Conservation (phyloP, 2,888 invertebrate genomes). For the Acrobasis suavella region DNA sequence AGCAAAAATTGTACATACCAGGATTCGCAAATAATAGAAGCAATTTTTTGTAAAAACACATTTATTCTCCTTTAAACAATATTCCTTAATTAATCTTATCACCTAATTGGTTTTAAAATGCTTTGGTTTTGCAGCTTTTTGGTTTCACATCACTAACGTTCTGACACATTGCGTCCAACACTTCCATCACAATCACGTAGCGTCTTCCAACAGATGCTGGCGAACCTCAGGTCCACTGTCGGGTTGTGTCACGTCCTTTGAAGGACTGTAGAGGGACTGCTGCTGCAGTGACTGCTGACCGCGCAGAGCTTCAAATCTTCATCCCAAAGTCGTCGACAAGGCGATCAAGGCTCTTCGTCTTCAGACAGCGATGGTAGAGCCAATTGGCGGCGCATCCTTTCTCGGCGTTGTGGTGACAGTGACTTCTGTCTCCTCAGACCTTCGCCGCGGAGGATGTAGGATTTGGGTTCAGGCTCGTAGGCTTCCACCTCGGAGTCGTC, state of each 20-base stretch:
- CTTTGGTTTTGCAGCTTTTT: slow-evolving; percentile 43
- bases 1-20: slow-evolving; percentile 27
- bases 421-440: slow-evolving; percentile 71
- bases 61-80: slow-evolving; percentile 34
- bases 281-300: too few species aligned
- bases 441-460: slow-evolving; percentile 60
- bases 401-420: slow-evolving; percentile 65
- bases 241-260: slow-evolving; percentile 33
- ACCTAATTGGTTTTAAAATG: slow-evolving; percentile 46
- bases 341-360: slow-evolving; percentile 75
- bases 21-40: slow-evolving; percentile 24
- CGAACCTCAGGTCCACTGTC: slow-evolving; percentile 42
- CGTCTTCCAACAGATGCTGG: slow-evolving; percentile 36
- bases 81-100: slow-evolving; percentile 47
- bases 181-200: slow-evolving; percentile 34
- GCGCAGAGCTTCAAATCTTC: slow-evolving; percentile 58
- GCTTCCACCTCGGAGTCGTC: slow-evolving; percentile 59
- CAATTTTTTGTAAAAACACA: slow-evolving; percentile 31
- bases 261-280: slow-evolving; percentile 44
- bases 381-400: slow-evolving; percentile 64
- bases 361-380: slow-evolving; percentile 74
- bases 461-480: slow-evolving; percentile 55
- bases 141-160: slow-evolving; percentile 56
- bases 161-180: slow-evolving; percentile 38
- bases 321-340: slow-evolving; percentile 45